A percentile compares a stretch with the other conserved stretches of the same genome.
phyloP scores from a whole-genome alignment of 2,888 invertebrate genomes.

The Urechis unicinctus region DNA sequence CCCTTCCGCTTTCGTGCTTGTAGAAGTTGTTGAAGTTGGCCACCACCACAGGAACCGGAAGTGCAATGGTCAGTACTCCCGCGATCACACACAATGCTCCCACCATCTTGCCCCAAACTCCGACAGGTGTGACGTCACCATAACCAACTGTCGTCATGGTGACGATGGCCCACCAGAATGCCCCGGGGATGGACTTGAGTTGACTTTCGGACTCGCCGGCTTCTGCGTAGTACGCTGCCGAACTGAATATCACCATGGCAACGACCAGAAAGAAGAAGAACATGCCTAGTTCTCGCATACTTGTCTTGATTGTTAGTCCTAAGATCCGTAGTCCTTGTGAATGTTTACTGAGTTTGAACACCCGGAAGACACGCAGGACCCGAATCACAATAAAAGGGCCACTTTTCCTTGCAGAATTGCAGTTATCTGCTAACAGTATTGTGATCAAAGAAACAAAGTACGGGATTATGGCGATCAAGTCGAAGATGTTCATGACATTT shows the following conservation, averaged over 20 bases:
- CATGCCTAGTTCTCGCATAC: constrained; percentile 42
- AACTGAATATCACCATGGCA: constrained; percentile 45
- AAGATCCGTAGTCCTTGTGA: constrained; percentile 45
- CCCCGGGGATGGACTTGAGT: constrained; percentile 44
- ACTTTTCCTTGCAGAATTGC: constrained; percentile 26
- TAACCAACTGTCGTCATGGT: constrained; percentile 35
- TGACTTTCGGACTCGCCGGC: constrained; percentile 28
- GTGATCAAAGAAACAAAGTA: constrained; percentile 40
- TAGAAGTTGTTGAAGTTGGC: constrained; percentile 32
- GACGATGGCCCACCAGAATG: constrained; percentile 49
- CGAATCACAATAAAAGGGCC: constrained; percentile 32
- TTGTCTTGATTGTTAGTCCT: constrained; percentile 41
- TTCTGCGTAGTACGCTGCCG: constrained; percentile 45
- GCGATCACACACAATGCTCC: constrained; percentile 28
- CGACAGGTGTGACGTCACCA: constrained; percentile 30
- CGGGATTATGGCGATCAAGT: constrained; percentile 43
- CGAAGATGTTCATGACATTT: constrained; percentile 43
- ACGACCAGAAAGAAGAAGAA: constrained; percentile 45
- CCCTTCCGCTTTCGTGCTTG: constrained; percentile 26
- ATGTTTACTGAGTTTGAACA: constrained; percentile 46
- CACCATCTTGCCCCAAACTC: constrained; percentile 28
- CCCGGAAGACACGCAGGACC: constrained; percentile 40
- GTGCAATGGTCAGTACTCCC: constrained; percentile 30
- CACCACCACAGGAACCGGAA: constrained; percentile 31
- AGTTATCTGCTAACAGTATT: constrained; percentile 25